Evolutionary conservation across 2,888 invertebrate genomes (phyloP), one percentile per base, ranked within the genome.

Genomic region (Dione vanillae): DNA sequence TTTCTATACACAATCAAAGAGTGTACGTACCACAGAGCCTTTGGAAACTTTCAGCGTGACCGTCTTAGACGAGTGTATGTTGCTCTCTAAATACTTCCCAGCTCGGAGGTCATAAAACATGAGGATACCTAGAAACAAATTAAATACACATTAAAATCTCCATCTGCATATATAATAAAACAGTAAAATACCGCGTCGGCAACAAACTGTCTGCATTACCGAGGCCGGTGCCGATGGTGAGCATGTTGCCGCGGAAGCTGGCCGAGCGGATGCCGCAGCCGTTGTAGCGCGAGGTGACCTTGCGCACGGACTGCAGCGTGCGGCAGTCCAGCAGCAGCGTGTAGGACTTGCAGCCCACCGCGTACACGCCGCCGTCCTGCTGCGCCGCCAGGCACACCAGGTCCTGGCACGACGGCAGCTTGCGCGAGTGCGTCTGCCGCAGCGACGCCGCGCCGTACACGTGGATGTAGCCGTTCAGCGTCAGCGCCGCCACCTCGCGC

Each of bases 61-160:
- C 0, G 97, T 97, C 77, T 97, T 95, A 10, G 97, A 97, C 0
- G 97, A 96, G 87, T 97, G 97, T 16, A 97, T 97, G 82, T 96
- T 97, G 75, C 97, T 97, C 83, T 98, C 98, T 65, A 99, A 90
- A 87, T 98, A 99, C 88, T 98, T 98, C 61, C 97, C 96, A 37
- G 97, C 98, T 79, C 97, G 95, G 72, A 98, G 94, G 85, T 99
- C 99, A 85, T 98, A 99, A 91, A 99, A 99, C 95, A 98, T 96
- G 1, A 99, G 92, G 91, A 97, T 95, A 19, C 99, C 94, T 94
- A 83, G 0, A 78, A 79, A 56, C n/a, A n/a, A n/a, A n/a, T n/a
- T n/a, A n/a, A n/a, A n/a, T n/a, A n/a, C n/a, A n/a, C n/a, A n/a
- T n/a, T n/a, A n/a, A n/a, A n/a, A n/a, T n/a, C n/a, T n/a, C n/a